phyloP scores from a whole-genome alignment of 2,113 vertebrate species.

The Gadus macrocephalus region DNA sequence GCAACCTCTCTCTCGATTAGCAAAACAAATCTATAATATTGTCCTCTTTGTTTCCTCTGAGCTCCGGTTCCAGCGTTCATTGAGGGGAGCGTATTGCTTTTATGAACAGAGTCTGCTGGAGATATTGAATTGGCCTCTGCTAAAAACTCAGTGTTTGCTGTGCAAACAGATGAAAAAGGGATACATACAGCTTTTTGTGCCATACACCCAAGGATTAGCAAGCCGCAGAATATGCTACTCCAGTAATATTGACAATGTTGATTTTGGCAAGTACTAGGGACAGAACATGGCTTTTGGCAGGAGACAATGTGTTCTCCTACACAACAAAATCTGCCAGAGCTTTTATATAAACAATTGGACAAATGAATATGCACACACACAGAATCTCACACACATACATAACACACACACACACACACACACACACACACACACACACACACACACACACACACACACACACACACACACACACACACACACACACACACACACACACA shows the following conservation, averaged over 20 bases:
- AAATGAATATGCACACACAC: background rate
- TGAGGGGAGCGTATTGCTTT: slow-evolving; percentile 27
- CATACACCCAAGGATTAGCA: slow-evolving; percentile 41
- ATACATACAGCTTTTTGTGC: slow-evolving; percentile 42
- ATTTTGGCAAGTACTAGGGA: slow-evolving; percentile 40
- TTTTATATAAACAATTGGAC: slow-evolving; percentile 23
- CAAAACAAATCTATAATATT: too few relatives aligned
- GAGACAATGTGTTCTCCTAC: slow-evolving; percentile 22
- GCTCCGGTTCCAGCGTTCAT: too few relatives aligned
- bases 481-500: slow-evolving; percentile 4
- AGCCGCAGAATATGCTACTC: slow-evolving; percentile 47
- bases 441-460: background rate
- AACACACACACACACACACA: background rate
- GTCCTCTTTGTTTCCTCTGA: too few relatives aligned
- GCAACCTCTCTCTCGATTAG: too few relatives aligned
- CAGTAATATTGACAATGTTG: slow-evolving; percentile 57
- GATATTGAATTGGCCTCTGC: slow-evolving; percentile 18
- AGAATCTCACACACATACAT: too few relatives aligned
- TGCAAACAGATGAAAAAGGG: slow-evolving; percentile 54
- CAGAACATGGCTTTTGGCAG: slow-evolving; percentile 36
- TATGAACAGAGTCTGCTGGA: slow-evolving; percentile 50
- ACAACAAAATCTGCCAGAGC: slow-evolving; percentile 13
- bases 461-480: background rate
- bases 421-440: background rate
- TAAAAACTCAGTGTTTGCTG: slow-evolving; percentile 45